Base-by-base conservation (phyloP, 2,113 vertebrate species). In the Guaruba guarouba region DNA sequence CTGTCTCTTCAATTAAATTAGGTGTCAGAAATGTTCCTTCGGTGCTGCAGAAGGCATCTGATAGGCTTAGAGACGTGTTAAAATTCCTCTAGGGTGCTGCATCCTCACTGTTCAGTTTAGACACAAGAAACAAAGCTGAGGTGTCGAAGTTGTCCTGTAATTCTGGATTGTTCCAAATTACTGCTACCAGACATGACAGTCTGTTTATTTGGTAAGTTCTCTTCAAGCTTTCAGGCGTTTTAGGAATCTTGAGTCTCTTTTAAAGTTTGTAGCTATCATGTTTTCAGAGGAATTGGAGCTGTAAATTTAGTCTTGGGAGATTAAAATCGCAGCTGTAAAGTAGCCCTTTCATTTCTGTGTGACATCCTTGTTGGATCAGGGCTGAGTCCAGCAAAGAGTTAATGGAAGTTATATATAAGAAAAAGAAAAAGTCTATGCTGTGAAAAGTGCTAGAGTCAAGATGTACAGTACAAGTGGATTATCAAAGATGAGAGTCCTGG, bases 1-100 rank as follows among this genome's bases (percentile, higher is more conserved):
- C 87, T 95, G 75, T 49, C 88, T 92, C n/a, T 83, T 92, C 86
- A 95, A 82, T 94, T 95, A 77, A 90, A 86, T 95, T 94, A 90
- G 68, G 35, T 95, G 91, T 91, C 95, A 93, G 6, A 93, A 96
- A 76, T 80, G 80, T 77, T 92, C 74, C 73, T 88, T 68, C 2
- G 10, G 27, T 79, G 71, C 54, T 68, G 55, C 61, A 81, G 48
- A 76, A 96, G 43, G 29, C 61, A 86, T 91, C 77, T 89, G 78
- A 91, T 91, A 93, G 84, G 76, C 64, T 80, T 64, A 88, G 67
- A 96, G 43, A 57, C 7, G 8, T 17, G 44, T 46, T 93, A 66
- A 70, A 87, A 88, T 51, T 82, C 61, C 89, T 87, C 78, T 54
- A 41, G 33, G 69, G 68, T 57, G 27, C 55, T 76, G 48, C 51